phyloP scores from a whole-genome alignment of 2,113 vertebrate species.

The Siniperca knerii region DNA sequence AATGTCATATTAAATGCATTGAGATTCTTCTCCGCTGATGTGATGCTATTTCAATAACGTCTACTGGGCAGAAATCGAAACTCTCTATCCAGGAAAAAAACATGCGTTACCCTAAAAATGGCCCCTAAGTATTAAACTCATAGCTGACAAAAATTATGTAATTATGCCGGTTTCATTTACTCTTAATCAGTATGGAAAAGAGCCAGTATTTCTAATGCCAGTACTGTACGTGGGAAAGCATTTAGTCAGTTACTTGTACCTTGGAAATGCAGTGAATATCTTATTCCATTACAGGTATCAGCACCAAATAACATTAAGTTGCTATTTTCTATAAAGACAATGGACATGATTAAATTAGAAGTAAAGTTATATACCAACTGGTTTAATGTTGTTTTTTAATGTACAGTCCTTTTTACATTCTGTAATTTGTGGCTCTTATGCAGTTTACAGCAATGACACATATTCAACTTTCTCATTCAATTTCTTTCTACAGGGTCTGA shows the following conservation, averaged over 20 bases:
- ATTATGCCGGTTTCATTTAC: too few species aligned
- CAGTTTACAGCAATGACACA: not conserved
- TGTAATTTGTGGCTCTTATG: too few species aligned
- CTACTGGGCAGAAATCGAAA: too few species aligned
- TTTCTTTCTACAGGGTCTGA: conserved; percentile 54
- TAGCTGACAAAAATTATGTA: not conserved
- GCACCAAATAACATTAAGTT: not conserved
- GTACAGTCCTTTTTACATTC: too few species aligned
- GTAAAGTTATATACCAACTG: not conserved
- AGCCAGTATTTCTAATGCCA: not conserved
- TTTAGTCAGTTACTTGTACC: not conserved
- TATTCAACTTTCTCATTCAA: not conserved
- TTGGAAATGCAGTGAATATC: too few species aligned
- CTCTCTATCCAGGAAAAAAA: too few species aligned
- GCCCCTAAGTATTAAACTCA: too few species aligned
- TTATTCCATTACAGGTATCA: not conserved
- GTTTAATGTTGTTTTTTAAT: not conserved
- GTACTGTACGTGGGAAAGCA: not conserved
- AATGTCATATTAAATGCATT: not conserved
- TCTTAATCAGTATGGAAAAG: not conserved
- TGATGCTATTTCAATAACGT: not conserved
- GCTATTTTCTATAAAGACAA: not conserved
- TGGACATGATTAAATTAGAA: not conserved
- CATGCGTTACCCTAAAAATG: too few species aligned
- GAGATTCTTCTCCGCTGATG: not conserved